Percentiles rank a stretch among this genome's conserved stretches.
These are phyloP conservation scores for Scolopax rusticola DNA, from an alignment of 2,797 vertebrate species.

Conservation along the genomic window DNA sequence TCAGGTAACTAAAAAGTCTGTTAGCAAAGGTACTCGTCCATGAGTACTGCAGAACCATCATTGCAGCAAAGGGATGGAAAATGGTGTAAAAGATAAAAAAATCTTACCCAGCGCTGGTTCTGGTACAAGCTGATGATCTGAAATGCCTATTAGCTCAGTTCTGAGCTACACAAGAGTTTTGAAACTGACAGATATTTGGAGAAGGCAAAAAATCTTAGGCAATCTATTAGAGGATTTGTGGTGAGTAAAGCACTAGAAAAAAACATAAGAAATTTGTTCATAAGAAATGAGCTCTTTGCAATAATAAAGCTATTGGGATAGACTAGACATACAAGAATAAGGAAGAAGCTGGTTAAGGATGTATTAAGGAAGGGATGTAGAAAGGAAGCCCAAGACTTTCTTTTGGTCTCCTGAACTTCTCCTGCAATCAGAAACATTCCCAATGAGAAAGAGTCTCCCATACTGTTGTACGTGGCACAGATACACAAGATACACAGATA, in stretches of 20 bases:
- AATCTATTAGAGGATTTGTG: neutral
- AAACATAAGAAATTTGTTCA: neutral
- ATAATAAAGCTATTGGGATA: neutral
- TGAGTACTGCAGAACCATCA: neutral
- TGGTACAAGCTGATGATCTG: neutral
- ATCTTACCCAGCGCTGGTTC: neutral
- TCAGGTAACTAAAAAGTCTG: neutral
- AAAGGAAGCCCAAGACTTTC: neutral
- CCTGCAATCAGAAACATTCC: neutral
- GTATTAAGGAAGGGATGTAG: neutral
- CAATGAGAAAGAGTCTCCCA: neutral
- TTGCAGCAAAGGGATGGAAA: neutral
- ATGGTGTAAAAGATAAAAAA: neutral
- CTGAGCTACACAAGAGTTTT: neutral
- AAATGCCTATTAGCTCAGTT: neutral
- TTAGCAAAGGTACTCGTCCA: neutral
- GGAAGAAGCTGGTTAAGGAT: neutral
- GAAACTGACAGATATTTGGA: neutral
- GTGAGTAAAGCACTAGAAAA: neutral
- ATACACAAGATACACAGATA: neutral
- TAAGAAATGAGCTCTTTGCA: neutral
- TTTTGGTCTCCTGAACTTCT: neutral
- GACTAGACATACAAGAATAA: neutral
- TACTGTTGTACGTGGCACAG: neutral
- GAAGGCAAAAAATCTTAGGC: conserved; percentile 7